Base-by-base conservation (phyloP, 2,113 vertebrate genomes). In the Thryonomys swinderianus region DNA sequence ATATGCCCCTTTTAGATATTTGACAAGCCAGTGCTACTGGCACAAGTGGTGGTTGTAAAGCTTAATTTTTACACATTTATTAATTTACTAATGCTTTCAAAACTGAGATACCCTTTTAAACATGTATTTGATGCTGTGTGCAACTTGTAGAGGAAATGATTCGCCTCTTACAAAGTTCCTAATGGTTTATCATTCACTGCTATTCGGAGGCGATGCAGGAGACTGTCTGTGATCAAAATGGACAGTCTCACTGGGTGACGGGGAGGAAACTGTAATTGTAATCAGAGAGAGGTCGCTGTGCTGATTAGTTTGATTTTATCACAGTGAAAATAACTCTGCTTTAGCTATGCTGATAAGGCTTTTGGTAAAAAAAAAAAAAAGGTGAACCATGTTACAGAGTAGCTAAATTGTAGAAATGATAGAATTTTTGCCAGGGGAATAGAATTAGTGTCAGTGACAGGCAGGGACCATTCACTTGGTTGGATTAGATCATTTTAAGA, bases 71-170 rank as follows among this genome's bases (percentile, higher is more conserved):
- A 93, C 23, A 93, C 48, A 90, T 94, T 48, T 13, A 82, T 61
- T 93, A 89, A 64, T 92, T 90, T 95, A 88, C 66, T 87, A 69
- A 92, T 92, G 71, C 40, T 85, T 96, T 91, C 30, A 64, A 93
- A 95, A 81, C 84, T 88, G 71, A 84, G 62, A 64, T 80, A 61
- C 30, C 2, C 51, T 82, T 92, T 94, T 34, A 84, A 79, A 93
- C n/a, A 69, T 76, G 34, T 93, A 61, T 84, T 94, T 96, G 94
- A 53, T 27, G 13, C 53, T 76, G 17, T 76, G n/a, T 95, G 64
- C 10, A 66, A 76, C 85, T 91, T 89, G 18, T n/a, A 73, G 57
- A 55, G 48, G 23, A 67, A 92, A 87, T 53, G 42, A 74, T 95
- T 93, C 89, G 48, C 69, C 34, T 59, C 93, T 94, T 53, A 32